Percentiles rank a stretch among this genome's conserved stretches.
Evolutionary conservation across 2,888 invertebrate species (phyloP).

Genomic region (Polydrusus tereticollis): DNA sequence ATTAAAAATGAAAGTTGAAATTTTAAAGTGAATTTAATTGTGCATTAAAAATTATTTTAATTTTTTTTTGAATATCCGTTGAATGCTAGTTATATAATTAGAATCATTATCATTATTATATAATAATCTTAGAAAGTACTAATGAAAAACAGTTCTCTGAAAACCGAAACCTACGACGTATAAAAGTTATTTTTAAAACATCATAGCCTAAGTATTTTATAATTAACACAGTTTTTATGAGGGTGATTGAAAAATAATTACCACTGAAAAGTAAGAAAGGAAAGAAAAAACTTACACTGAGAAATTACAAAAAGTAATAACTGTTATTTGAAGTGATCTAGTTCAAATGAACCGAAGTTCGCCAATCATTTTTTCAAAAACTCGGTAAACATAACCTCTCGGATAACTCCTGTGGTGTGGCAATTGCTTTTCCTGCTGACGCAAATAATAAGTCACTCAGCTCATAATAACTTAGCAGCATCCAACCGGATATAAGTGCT

Average conservation of each 20-base stretch:
- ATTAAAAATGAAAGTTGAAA: too few species aligned
- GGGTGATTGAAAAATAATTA: not conserved
- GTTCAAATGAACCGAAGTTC: too few species aligned
- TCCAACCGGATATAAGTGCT: not conserved
- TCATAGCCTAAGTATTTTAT: not conserved
- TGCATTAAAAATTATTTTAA: too few species aligned
- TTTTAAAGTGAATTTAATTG: too few species aligned
- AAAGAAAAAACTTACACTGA: too few species aligned
- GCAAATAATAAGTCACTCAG: not conserved
- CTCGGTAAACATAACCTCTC: conserved; percentile 14
- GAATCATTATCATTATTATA: too few species aligned
- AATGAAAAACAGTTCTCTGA: conserved; percentile 1
- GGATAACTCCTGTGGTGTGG: conserved; percentile 5
- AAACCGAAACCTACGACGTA: not conserved
- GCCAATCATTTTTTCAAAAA: conserved; percentile 27
- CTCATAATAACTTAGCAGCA: not conserved
- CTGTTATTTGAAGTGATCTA: too few species aligned
- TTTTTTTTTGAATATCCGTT: too few species aligned
- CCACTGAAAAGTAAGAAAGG: too few species aligned
- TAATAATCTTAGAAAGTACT: not conserved
- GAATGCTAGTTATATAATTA: too few species aligned
- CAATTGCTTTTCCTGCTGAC: conserved; percentile 1
- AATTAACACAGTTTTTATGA: not conserved
- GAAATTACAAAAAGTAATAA: too few species aligned
- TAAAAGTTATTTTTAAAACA: not conserved